phyloP scores from a whole-genome alignment of 1,140 invertebrate genomes.

The Bombus difficillimus region DNA sequence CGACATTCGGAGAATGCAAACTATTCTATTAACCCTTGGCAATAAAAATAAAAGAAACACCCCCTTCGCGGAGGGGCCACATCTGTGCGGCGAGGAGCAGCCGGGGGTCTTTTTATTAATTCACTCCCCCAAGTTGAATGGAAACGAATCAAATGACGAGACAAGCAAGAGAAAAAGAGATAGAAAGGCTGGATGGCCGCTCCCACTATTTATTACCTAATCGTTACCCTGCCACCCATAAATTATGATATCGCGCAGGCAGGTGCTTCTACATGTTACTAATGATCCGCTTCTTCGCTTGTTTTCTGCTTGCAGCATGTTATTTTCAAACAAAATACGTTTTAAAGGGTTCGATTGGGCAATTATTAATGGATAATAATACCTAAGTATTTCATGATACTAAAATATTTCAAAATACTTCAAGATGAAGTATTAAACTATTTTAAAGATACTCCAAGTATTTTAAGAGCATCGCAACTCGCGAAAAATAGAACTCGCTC shows the following conservation, averaged over 20 bases:
- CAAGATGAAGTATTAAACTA: no score
- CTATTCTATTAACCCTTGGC: slow-evolving; percentile 74
- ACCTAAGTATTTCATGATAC: neutral
- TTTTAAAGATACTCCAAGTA: no score
- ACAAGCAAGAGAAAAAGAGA: slow-evolving; percentile 22
- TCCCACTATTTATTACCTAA: slow-evolving; percentile 72
- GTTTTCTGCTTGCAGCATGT: neutral
- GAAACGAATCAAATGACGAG: slow-evolving; percentile 49
- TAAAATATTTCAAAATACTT: no score
- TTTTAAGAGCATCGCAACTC: no score
- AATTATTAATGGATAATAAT: neutral
- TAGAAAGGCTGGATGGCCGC: slow-evolving; percentile 43
- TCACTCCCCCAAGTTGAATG: slow-evolving; percentile 67
- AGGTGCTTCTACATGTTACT: slow-evolving; percentile 53
- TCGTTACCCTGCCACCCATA: slow-evolving; percentile 58
- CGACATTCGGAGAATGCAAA: slow-evolving; percentile 68
- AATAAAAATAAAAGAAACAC: slow-evolving; percentile 75
- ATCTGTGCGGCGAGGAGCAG: slow-evolving; percentile 71
- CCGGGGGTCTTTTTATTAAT: slow-evolving; percentile 76
- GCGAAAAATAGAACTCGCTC: no score
- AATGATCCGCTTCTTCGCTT: neutral
- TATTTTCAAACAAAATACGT: neutral
- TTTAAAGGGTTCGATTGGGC: neutral
- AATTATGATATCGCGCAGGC: slow-evolving; percentile 62
- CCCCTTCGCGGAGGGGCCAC: slow-evolving; percentile 64